Conservation (phyloP, 2,888 invertebrate genomes). For the Patella depressa region DNA sequence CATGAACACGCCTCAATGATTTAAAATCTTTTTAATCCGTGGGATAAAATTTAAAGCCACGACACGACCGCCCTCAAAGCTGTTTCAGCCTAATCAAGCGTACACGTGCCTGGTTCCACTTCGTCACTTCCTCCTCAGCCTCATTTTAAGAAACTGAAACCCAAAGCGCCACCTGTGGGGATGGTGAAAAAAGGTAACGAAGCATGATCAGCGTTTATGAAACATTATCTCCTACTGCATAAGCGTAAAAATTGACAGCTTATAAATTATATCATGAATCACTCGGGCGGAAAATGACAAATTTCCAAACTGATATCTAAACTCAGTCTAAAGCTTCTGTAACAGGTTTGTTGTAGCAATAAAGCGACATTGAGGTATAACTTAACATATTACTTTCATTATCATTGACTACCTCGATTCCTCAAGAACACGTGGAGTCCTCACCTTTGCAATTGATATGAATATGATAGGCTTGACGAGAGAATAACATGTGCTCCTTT, state of each 20-base stretch:
- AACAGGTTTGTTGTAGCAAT: too few relatives aligned
- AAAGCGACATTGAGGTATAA: too few relatives aligned
- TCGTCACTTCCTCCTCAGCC: slow-evolving; percentile 9
- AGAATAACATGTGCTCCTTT: too few relatives aligned
- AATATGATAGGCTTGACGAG: too few relatives aligned
- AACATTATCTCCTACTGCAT: slow-evolving; percentile 9
- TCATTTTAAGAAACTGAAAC: slow-evolving; percentile 7
- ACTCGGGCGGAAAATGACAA: not conserved
- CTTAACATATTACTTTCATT: too few relatives aligned
- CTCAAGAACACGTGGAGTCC: too few relatives aligned
- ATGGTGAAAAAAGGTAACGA: slow-evolving; percentile 13
- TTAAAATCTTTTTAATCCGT: slow-evolving; percentile 3
- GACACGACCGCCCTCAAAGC: slow-evolving; percentile 18
- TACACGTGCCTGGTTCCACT: slow-evolving; percentile 21
- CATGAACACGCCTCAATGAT: slow-evolving; percentile 1
- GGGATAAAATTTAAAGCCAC: slow-evolving; percentile 8
- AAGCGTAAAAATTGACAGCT: not conserved
- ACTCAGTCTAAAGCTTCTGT: too few relatives aligned
- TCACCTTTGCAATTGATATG: too few relatives aligned
- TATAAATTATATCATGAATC: not conserved
- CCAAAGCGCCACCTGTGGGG: slow-evolving; percentile 23
- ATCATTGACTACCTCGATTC: too few relatives aligned
- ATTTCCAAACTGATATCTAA: too few relatives aligned
- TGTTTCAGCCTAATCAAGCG: slow-evolving; percentile 24
- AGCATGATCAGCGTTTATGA: slow-evolving; percentile 19